Conservation (phyloP, 2,797 vertebrate genomes). For the Sebastes glaucus region DNA sequence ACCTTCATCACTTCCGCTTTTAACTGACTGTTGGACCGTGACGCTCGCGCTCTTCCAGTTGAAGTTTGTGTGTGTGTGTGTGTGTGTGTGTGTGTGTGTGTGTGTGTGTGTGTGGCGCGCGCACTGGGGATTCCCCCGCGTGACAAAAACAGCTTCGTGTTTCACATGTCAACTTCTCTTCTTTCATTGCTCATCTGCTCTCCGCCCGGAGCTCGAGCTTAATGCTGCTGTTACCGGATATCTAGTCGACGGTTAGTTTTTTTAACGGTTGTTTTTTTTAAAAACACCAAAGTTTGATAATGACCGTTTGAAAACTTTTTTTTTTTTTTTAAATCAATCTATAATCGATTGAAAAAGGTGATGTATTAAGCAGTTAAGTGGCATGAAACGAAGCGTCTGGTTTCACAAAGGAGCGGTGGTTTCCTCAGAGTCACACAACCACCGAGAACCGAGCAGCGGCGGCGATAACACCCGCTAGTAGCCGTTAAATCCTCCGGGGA, state of each 20-base stretch:
- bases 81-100: neutral
- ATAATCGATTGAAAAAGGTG: neutral
- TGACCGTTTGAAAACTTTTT: neutral
- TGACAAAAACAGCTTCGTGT: conserved; percentile 72
- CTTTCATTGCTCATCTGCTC: conserved; percentile 65
- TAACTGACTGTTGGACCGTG: neutral
- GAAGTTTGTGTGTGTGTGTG: neutral
- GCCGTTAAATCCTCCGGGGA: conserved; percentile 27
- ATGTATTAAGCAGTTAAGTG: conserved; percentile 49
- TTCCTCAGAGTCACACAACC: conserved; percentile 45
- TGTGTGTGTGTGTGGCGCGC: conserved; percentile 37
- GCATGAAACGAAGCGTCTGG: conserved; percentile 75
- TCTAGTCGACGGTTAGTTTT: conserved; percentile 28
- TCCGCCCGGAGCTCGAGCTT: conserved; percentile 36
- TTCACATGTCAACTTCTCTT: conserved; percentile 68
- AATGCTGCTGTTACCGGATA: conserved; percentile 54
- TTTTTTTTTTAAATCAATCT: neutral
- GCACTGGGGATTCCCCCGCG: conserved; percentile 81
- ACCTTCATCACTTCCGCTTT: neutral
- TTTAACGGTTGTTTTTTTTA: neutral
- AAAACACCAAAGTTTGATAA: neutral
- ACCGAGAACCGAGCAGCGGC: conserved; percentile 44
- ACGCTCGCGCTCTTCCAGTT: neutral
- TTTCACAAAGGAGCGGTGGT: conserved; percentile 71
- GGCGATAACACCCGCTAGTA: conserved; percentile 35